Percentiles rank a stretch among this genome's conserved stretches.
phyloP scores from a whole-genome alignment of 2,113 vertebrate species.

The Cyprinodon tularosa region DNA sequence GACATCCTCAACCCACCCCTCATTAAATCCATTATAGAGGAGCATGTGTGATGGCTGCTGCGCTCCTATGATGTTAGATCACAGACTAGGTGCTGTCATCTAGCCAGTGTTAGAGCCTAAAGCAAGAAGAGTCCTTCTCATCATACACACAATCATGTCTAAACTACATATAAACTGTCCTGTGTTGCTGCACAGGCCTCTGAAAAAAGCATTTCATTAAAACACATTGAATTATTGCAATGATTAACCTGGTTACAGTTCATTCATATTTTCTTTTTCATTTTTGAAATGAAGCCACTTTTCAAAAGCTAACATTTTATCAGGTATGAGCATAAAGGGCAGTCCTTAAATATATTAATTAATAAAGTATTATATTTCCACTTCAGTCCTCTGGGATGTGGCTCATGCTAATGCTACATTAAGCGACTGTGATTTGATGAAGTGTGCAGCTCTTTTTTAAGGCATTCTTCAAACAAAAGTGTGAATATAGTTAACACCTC shows the following conservation, averaged over 20 bases:
- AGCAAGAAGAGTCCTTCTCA: constrained; percentile 42
- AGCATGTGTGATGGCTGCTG: constrained; percentile 71
- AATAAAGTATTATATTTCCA: no score
- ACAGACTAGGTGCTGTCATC: constrained; percentile 44
- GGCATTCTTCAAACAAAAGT: neutral
- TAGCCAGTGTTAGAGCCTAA: constrained; percentile 52
- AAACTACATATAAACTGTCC: neutral
- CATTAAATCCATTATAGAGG: constrained; percentile 74
- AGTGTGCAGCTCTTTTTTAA: neutral
- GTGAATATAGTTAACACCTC: no score
- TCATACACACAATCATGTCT: constrained; percentile 12
- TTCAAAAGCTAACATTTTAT: neutral
- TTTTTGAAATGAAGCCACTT: neutral
- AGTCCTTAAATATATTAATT: neutral
- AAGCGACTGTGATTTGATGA: neutral
- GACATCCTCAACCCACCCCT: constrained; percentile 61
- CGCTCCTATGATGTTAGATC: constrained; percentile 63
- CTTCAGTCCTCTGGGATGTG: neutral
- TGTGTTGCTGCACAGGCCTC: neutral
- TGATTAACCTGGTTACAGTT: neutral
- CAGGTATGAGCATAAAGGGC: neutral
- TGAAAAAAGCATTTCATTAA: neutral
- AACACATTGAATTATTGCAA: neutral
- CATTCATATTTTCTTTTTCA: neutral
- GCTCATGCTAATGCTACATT: neutral